phyloP scores from a whole-genome alignment of 2,797 vertebrate genomes.

The Megaceryle alcyon region DNA sequence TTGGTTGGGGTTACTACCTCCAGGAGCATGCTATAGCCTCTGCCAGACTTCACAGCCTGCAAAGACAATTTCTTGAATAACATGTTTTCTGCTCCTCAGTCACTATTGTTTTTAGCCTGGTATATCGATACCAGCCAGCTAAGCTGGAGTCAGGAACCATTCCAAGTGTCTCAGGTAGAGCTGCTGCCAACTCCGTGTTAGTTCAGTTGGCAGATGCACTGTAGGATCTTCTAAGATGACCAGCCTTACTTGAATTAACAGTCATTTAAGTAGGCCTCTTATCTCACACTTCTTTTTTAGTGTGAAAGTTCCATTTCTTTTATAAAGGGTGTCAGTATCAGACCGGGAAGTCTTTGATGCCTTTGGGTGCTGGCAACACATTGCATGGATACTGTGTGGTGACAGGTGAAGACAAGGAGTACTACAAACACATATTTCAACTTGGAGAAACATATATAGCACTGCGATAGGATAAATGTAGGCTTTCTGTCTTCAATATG shows the following conservation, averaged over 20 bases:
- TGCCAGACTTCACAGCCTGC: not conserved
- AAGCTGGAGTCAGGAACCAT: not conserved
- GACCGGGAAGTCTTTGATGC: not conserved
- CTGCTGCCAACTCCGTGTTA: not conserved
- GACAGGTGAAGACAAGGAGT: constrained; percentile 30
- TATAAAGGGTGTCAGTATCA: not conserved
- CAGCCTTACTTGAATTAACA: not conserved
- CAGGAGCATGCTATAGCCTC: not conserved
- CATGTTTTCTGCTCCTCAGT: not conserved
- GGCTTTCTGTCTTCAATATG: not conserved
- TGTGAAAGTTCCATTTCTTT: not conserved
- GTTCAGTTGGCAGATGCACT: not conserved
- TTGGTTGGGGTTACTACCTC: not conserved
- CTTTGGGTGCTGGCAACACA: constrained; percentile 1
- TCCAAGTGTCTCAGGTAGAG: not conserved
- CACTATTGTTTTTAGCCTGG: not conserved
- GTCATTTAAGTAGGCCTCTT: not conserved
- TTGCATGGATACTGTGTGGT: not conserved
- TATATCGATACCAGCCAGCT: not conserved
- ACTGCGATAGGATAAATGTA: not conserved
- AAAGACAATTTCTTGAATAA: not conserved
- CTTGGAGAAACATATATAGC: not conserved
- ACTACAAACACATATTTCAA: constrained; percentile 23
- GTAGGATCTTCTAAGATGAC: not conserved
- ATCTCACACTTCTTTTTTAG: not conserved